Percentiles rank a stretch among this genome's conserved stretches.
Conservation (phyloP, 1,140 invertebrate genomes). For the Bombus balteatus region DNA sequence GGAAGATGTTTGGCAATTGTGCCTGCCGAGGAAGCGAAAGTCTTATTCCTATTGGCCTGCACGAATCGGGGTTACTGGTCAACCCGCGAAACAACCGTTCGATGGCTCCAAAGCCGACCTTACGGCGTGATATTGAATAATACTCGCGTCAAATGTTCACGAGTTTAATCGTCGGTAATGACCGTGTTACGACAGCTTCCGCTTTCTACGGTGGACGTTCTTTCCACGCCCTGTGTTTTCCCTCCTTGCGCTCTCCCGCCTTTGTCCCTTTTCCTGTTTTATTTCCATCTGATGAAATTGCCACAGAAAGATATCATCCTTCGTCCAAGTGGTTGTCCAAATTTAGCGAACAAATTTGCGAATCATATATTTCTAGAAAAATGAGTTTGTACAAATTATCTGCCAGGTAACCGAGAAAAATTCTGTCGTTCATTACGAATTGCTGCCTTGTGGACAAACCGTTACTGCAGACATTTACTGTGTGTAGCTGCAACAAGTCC, state of each 20-base stretch:
- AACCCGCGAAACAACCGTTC: not conserved
- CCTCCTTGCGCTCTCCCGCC: too few relatives aligned
- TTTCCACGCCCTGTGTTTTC: too few relatives aligned
- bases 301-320: too few relatives aligned
- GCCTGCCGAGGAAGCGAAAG: slow-evolving; percentile 41
- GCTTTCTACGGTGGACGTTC: slow-evolving; percentile 9
- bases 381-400: too few relatives aligned
- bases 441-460: too few relatives aligned
- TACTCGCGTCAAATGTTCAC: slow-evolving; percentile 18
- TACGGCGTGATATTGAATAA: slow-evolving; percentile 38
- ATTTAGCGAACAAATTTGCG: not conserved
- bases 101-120: not conserved
- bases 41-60: slow-evolving; percentile 30
- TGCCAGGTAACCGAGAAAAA: too few relatives aligned
- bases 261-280: not conserved
- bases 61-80: slow-evolving; percentile 44
- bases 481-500: too few relatives aligned
- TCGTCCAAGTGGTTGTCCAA: fast-evolving
- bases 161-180: slow-evolving; percentile 36
- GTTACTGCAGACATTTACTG: too few relatives aligned
- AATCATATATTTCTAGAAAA: too few relatives aligned
- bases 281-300: not conserved
- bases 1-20: slow-evolving; percentile 50
- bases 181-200: slow-evolving; percentile 45
- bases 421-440: too few relatives aligned